Evolutionary conservation across 2,888 invertebrate species (phyloP).

Genomic region (Mythimna loreyi): DNA sequence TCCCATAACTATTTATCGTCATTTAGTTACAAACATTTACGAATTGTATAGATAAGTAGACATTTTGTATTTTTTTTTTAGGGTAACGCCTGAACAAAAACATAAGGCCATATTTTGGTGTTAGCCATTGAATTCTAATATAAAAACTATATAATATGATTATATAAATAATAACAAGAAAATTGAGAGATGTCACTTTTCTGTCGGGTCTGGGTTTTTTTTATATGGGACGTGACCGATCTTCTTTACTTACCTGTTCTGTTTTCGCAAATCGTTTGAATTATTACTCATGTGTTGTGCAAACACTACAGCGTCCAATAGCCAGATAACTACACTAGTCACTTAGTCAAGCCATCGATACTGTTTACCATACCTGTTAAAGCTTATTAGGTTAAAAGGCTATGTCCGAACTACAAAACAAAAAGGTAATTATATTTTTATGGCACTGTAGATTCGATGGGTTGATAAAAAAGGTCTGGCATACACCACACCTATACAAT

Average conservation of each 20-base stretch:
- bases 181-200: no score
- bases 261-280: background rate
- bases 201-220: no score
- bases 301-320: constrained; percentile 16
- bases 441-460: constrained; percentile 68
- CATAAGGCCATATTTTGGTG: no score
- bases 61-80: no score
- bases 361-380: constrained; percentile 49
- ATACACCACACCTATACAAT: constrained; percentile 67
- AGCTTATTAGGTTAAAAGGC: constrained; percentile 75
- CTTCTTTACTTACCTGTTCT: constrained; percentile 40
- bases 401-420: constrained; percentile 58
- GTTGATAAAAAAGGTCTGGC: constrained; percentile 65
- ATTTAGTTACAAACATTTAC: no score
- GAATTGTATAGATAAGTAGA: no score
- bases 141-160: no score
- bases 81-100: no score
- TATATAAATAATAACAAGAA: no score
- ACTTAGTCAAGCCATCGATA: constrained; percentile 51
- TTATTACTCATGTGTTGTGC: background rate
- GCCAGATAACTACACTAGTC: constrained; percentile 25
- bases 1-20: no score
- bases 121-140: no score
- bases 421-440: constrained; percentile 71
- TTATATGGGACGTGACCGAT: no score